phyloP scores from a whole-genome alignment of 2,888 invertebrate species.

The Merodon equestris region DNA sequence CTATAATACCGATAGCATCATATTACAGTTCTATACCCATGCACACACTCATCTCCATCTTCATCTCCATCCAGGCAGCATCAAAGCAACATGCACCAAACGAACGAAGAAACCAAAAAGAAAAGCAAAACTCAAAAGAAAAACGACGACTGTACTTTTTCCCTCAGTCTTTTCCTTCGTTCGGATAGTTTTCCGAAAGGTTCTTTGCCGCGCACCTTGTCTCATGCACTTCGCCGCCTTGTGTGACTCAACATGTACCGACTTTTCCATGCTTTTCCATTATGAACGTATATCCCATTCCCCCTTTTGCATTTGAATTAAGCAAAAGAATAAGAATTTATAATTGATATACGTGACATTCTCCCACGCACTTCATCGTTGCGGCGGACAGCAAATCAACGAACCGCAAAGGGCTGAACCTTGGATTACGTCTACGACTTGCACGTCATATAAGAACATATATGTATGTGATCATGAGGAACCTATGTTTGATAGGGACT shows the following conservation, averaged over 20 bases:
- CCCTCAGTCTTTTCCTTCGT: constrained; percentile 15
- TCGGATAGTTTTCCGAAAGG: constrained; percentile 45
- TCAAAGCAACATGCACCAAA: neutral
- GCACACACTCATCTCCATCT: constrained; percentile 7
- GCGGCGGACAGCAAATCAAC: constrained; percentile 21
- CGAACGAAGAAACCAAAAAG: constrained; percentile 28
- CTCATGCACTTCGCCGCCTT: constrained; percentile 20
- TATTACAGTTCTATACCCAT: constrained; percentile 49
- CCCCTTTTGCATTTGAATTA: constrained; percentile 58
- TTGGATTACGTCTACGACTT: neutral
- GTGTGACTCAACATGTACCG: constrained; percentile 30
- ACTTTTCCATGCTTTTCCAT: constrained; percentile 36
- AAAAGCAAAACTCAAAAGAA: constrained; percentile 41
- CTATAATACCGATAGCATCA: constrained; percentile 57
- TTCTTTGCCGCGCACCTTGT: constrained; percentile 10
- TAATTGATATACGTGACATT: constrained; percentile 63
- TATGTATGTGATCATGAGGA: constrained; percentile 10
- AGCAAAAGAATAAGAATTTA: constrained; percentile 33
- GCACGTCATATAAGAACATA: constrained; percentile 1
- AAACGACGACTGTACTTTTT: constrained; percentile 66
- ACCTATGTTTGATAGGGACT: constrained; percentile 9
- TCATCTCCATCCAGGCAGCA: neutral
- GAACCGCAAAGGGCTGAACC: constrained; percentile 26
- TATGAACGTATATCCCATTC: constrained; percentile 31
- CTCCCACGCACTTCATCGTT: constrained; percentile 62